Conservation (phyloP, 2,797 vertebrate species). For the Sciaenops ocellatus region DNA sequence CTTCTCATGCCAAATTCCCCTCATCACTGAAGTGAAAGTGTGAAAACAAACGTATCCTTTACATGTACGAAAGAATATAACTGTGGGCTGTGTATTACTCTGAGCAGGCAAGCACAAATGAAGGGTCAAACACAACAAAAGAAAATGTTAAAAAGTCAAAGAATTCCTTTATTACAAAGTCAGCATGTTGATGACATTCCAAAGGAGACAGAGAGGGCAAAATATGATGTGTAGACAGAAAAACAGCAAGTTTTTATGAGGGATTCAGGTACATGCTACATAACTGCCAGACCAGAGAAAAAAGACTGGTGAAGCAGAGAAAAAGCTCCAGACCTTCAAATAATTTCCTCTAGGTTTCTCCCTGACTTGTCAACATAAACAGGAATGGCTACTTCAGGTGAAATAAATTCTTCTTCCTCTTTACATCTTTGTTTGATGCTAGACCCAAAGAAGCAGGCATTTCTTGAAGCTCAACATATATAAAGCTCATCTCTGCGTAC, state of each 20-base stretch:
- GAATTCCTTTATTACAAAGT: conserved; percentile 84
- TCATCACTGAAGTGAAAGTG: background rate
- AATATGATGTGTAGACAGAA: conserved; percentile 58
- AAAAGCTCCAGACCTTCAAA: conserved; percentile 17
- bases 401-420: conserved; percentile 2
- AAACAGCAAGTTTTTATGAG: conserved; percentile 55
- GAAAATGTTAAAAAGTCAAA: conserved; percentile 61
- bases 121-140: background rate
- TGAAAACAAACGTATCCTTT: conserved; percentile 1
- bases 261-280: conserved; percentile 74
- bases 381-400: conserved; percentile 25
- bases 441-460: conserved; percentile 7
- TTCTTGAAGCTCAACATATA: background rate
- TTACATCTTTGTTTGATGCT: conserved; percentile 8
- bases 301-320: conserved; percentile 15
- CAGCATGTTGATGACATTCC: conserved; percentile 80
- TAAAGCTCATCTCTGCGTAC: conserved; percentile 2
- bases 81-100: background rate
- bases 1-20: conserved; percentile 14
- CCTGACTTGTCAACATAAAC: conserved; percentile 10
- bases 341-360: conserved; percentile 33
- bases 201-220: conserved; percentile 65
- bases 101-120: background rate
- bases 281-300: conserved; percentile 44
- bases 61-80: background rate